A percentile compares a stretch with the other conserved stretches of the same genome.
Conservation (phyloP, 2,888 invertebrate genomes). For the Scaptomyza parva region DNA sequence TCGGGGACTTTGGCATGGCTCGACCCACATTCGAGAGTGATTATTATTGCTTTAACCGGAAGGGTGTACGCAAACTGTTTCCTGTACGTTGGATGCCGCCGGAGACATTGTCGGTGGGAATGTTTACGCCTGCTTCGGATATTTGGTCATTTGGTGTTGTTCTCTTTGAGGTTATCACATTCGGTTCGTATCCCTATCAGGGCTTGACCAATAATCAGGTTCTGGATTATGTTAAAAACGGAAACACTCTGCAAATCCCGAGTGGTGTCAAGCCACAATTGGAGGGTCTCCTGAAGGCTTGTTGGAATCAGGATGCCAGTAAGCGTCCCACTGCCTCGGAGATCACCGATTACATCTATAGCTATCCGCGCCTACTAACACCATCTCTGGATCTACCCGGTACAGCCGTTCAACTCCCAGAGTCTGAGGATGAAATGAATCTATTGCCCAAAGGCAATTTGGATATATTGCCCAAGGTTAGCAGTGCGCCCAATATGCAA, state of each 20-base stretch:
- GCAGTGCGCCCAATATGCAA: conserved; percentile 27
- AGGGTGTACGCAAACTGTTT: conserved; percentile 88
- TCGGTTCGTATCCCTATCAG: conserved; percentile 96
- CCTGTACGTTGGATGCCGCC: conserved; percentile 98
- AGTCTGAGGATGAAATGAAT: conserved; percentile 85
- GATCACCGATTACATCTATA: conserved; percentile 92
- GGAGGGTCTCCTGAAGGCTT: conserved; percentile 92
- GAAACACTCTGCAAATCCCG: conserved; percentile 90
- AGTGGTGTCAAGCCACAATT: conserved; percentile 91
- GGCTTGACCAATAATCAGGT: conserved; percentile 94
- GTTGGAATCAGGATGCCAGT: conserved; percentile 90
- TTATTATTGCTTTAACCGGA: conserved; percentile 94
- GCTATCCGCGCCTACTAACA: conserved; percentile 90
- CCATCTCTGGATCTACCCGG: conserved; percentile 92
- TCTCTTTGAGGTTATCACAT: conserved; percentile 94
- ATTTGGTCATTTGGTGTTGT: conserved; percentile 96
- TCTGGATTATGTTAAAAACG: conserved; percentile 91
- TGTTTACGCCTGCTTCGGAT: conserved; percentile 94
- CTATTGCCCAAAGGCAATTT: conserved; percentile 66
- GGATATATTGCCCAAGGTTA: conserved; percentile 46
- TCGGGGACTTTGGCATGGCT: conserved; percentile 96
- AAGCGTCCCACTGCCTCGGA: conserved; percentile 91
- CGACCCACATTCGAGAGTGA: conserved; percentile 94
- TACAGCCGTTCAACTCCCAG: conserved; percentile 90
- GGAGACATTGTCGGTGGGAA: conserved; percentile 92